phyloP scores from a whole-genome alignment of 2,888 invertebrate species.

The Plemyria rubiginata region DNA sequence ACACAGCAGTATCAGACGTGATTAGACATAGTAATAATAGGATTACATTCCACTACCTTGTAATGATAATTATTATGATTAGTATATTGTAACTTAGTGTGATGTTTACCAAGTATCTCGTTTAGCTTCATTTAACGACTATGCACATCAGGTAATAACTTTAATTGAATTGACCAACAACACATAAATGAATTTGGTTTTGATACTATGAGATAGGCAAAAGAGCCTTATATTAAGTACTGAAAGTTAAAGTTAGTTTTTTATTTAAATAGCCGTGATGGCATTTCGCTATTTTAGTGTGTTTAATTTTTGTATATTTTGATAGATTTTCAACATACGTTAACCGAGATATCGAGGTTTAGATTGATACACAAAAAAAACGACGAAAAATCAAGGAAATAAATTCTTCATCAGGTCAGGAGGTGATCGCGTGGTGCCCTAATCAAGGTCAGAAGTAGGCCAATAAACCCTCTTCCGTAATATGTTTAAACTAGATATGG shows the following conservation, averaged over 20 bases:
- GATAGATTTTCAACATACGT: too few species aligned
- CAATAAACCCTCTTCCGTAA: constrained; percentile 29
- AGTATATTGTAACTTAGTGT: not conserved
- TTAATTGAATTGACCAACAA: too few species aligned
- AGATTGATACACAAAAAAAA: too few species aligned
- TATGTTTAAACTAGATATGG: constrained; percentile 10
- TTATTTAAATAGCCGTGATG: too few species aligned
- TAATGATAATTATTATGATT: not conserved
- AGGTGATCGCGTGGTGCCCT: constrained; percentile 2
- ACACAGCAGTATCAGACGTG: not conserved
- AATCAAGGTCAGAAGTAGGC: constrained; percentile 26
- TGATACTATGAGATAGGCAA: too few species aligned
- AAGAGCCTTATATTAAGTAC: too few species aligned
- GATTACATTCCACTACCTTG: not conserved
- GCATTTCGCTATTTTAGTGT: too few species aligned
- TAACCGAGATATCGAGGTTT: too few species aligned
- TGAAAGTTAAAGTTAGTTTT: too few species aligned
- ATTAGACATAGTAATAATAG: not conserved
- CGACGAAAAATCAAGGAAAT: too few species aligned
- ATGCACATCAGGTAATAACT: not conserved
- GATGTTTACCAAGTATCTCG: not conserved
- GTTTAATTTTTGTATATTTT: too few species aligned
- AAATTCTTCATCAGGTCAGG: not conserved
- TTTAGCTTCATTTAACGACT: not conserved
- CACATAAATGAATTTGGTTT: too few species aligned